Evolutionary conservation across 2,113 vertebrate species (phyloP).

Genomic region (Mustela nigripes): DNA sequence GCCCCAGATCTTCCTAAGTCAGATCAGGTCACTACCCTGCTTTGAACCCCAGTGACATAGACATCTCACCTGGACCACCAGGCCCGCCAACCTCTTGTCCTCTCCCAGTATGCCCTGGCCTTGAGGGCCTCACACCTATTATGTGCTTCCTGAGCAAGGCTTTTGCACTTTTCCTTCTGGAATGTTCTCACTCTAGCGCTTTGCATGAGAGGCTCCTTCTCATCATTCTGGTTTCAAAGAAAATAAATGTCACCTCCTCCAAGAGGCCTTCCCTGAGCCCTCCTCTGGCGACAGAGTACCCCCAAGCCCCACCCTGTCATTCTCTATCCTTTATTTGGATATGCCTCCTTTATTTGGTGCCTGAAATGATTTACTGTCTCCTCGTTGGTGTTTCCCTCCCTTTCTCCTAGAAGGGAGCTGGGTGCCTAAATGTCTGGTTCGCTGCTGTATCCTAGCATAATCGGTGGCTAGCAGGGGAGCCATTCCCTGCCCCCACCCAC

Average conservation of each 20-base stretch:
- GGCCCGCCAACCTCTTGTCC: neutral
- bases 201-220: neutral
- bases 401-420: neutral
- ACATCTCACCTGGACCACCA: neutral
- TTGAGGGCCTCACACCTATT: neutral
- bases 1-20: neutral
- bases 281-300: too few relatives aligned
- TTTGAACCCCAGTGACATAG: neutral
- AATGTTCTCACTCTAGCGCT: neutral
- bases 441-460: neutral
- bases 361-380: neutral
- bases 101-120: rapidly evolving
- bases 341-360: neutral
- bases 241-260: neutral
- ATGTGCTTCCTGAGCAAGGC: neutral
- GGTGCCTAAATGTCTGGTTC: neutral
- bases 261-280: neutral
- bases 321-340: too few relatives aligned
- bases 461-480: neutral
- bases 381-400: neutral
- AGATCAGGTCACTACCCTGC: too few relatives aligned
- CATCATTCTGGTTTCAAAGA: neutral
- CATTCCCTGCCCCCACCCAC: neutral
- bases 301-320: neutral
- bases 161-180: neutral